These are phyloP conservation scores for Sinelater perroti DNA, from an alignment of 2,888 invertebrate genomes.

Conservation along the genomic window DNA sequence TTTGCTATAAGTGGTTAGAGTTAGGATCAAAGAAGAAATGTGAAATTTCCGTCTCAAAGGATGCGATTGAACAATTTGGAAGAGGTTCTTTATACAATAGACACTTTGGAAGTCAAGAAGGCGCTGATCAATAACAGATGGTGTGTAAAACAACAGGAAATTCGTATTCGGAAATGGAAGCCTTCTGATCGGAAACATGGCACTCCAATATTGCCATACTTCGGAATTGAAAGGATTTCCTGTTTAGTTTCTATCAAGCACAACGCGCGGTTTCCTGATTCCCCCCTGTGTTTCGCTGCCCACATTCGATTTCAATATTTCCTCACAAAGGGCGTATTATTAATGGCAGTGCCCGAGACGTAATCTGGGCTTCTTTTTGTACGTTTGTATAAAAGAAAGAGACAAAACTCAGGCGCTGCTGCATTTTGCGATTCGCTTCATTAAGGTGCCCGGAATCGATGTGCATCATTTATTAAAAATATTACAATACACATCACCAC, in stretches of 20 bases:
- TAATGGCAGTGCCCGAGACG: background rate
- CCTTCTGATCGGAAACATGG: slow-evolving; percentile 29
- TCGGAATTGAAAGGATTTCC: slow-evolving; percentile 19
- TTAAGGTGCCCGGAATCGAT: no score
- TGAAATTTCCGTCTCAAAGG: no score
- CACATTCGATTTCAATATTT: slow-evolving; percentile 17
- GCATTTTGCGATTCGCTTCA: no score
- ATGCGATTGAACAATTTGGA: no score
- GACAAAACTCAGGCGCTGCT: no score
- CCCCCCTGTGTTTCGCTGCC: slow-evolving; percentile 10
- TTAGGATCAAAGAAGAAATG: no score
- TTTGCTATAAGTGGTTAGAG: no score
- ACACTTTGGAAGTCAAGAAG: slow-evolving; percentile 6
- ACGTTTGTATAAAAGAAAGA: no score
- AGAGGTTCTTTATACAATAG: background rate
- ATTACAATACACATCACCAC: no score
- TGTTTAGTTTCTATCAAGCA: slow-evolving; percentile 21
- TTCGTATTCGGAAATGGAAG: slow-evolving; percentile 29
- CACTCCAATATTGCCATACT: slow-evolving; percentile 29
- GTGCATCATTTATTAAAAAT: no score
- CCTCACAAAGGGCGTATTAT: slow-evolving; percentile 6
- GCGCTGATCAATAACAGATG: slow-evolving; percentile 18
- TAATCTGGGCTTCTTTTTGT: no score
- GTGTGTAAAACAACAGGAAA: slow-evolving; percentile 30
- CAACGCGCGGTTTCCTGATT: slow-evolving; percentile 7